Percentiles rank a stretch among this genome's conserved stretches.
Conservation (phyloP, 1,140 invertebrate genomes). For the Drosophila ananassae region DNA sequence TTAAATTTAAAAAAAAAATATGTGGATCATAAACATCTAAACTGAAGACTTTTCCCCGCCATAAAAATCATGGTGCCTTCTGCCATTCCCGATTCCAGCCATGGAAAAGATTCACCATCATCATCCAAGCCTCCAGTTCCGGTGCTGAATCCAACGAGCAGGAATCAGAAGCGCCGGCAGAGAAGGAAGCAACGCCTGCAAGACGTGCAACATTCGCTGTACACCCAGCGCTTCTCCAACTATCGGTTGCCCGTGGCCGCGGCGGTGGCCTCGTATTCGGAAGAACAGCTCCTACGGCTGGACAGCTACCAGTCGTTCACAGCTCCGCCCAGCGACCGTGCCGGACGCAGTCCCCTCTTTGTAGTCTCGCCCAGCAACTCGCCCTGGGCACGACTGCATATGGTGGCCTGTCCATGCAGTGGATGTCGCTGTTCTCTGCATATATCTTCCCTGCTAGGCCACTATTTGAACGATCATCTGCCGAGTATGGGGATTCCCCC, state of each 20-base stretch:
- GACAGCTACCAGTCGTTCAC: conserved; percentile 25
- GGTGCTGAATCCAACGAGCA: not conserved
- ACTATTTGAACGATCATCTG: conserved; percentile 48
- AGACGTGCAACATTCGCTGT: conserved; percentile 1
- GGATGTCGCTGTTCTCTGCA: conserved; percentile 38
- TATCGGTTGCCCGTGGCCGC: conserved; percentile 40
- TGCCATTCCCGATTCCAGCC: not conserved
- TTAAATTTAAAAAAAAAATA: not conserved
- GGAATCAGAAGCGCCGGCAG: conserved; percentile 19
- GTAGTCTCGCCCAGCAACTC: conserved; percentile 33
- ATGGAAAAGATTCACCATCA: too few species aligned
- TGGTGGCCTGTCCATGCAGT: conserved; percentile 42
- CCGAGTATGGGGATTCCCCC: conserved; percentile 19
- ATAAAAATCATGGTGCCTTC: conserved; percentile 3
- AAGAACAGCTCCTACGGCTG: conserved; percentile 27
- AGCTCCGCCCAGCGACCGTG: conserved; percentile 17
- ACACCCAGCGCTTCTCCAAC: conserved; percentile 46
- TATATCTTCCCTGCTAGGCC: conserved; percentile 33
- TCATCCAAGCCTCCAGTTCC: not conserved
- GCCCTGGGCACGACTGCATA: conserved; percentile 30
- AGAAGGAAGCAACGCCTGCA: conserved; percentile 25
- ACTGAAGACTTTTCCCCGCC: not conserved
- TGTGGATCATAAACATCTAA: not conserved
- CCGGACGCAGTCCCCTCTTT: conserved; percentile 22
- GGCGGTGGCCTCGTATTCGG: conserved; percentile 24